These are phyloP conservation scores for Pheosia tremula DNA, from an alignment of 2,888 invertebrate genomes.

Conservation along the genomic window DNA sequence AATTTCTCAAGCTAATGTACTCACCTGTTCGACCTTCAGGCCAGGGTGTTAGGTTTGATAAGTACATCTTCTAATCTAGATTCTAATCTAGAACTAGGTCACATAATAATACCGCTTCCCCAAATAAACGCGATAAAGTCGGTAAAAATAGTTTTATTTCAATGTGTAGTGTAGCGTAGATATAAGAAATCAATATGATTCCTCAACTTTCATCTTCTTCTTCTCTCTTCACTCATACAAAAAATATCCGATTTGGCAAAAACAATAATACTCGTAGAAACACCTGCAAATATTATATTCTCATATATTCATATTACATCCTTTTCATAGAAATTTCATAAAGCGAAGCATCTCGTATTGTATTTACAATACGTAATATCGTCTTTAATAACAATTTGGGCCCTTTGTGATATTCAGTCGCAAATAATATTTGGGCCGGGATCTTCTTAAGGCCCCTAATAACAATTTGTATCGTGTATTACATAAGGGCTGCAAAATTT, in stretches of 20 bases:
- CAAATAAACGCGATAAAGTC: too few relatives aligned
- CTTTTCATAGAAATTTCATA: slow-evolving; percentile 5
- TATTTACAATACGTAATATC: slow-evolving; percentile 5
- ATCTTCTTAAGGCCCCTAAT: slow-evolving; percentile 7
- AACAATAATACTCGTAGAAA: not conserved
- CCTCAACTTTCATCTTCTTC: too few relatives aligned
- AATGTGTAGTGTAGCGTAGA: too few relatives aligned
- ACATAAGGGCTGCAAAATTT: not conserved
- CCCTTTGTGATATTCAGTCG: slow-evolving; percentile 4
- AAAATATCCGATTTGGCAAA: not conserved
- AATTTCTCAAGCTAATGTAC: too few relatives aligned
- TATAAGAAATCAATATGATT: too few relatives aligned
- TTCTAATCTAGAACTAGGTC: too few relatives aligned
- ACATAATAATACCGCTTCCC: too few relatives aligned
- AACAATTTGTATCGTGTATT: not conserved
- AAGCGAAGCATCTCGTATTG: not conserved
- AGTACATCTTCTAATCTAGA: too few relatives aligned
- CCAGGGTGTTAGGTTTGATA: too few relatives aligned
- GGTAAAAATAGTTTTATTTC: too few relatives aligned
- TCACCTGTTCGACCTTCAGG: too few relatives aligned
- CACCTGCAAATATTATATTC: not conserved
- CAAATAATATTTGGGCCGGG: slow-evolving; percentile 6
- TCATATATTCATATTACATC: slow-evolving; percentile 12
- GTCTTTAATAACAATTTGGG: slow-evolving; percentile 1
- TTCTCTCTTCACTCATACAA: too few relatives aligned